Evolutionary conservation across 1,140 invertebrate genomes (phyloP), one percentile per base, ranked within the genome.

Genomic region (Drosophila aff.): DNA sequence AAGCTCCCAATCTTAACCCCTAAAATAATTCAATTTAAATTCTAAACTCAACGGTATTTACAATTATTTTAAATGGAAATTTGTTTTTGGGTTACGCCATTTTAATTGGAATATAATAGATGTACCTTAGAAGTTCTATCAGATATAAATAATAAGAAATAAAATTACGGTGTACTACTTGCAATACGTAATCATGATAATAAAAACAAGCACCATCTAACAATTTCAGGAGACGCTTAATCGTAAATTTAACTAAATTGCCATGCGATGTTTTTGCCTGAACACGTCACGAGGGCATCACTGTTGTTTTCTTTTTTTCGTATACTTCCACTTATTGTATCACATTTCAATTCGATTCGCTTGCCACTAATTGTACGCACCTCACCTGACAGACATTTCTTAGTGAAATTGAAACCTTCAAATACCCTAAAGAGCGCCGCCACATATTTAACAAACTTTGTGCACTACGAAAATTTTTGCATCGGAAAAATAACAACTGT

Each of bases 301-400:
- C 67, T 55, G 44, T 16, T 40, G 4, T 49, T 57, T 69, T 23
- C 9, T 26, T 9, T 53, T 28, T 52, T 6, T 40, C 23, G 16
- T 21, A 40, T 33, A 11, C 9, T 41, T 38, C 36, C 15, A n/a
- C 15, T n/a, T 23, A 49, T 60, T 4, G 31, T 67, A 68, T 68
- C 16, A 41, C n/a, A 23, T 59, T 71, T 72, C 16, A 36, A 10
- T 15, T 36, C 21, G 47, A n/a, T 47, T 33, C 7, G 10, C 40
- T 66, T 47, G 33, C 5, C 38, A 38, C 33, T 36, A 38, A 38
- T 23, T 36, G n/a, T 72, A 73, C 69, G 31, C 67, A 73, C 69
- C 69, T 11, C 9, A 26, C 4, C 9, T 44, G 44, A 23, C 0
- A 3, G 23, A 10, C n/a, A n/a, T 61, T 52, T n/a, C 11, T 73